Base-by-base conservation (phyloP, 2,888 invertebrate genomes). In the Ophioninae sp. region DNA sequence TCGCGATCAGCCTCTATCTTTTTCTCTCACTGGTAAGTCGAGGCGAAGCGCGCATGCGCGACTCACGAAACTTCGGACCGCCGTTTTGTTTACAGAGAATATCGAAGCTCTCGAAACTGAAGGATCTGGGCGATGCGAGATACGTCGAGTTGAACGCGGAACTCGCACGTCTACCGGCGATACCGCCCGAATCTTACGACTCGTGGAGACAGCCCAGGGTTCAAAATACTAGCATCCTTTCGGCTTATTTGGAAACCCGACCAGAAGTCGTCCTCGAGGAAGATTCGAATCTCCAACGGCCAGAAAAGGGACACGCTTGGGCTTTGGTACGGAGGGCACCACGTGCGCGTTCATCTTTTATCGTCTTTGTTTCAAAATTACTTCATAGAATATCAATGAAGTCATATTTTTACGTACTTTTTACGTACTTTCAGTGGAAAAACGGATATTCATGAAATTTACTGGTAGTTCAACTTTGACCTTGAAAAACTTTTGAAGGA, bases 181-280 rank as follows among this genome's bases (percentile, higher is more conserved):
- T 72, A 6, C 59, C 81, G n/a, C 13, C 50, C 17, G 82, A 85
- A 68, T 68, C 83, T 2, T 23, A 39, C 17, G 86, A 85, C 30
- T 61, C 74, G 37, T 87, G 87, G 87, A 85, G 23, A 62, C 62
- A 10, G 61, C 81, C 80, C 21, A 79, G 82, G 37, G 73, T 85
- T 41, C 41, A 83, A 23, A 57, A 64, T 13, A 67, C 78, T 2
- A 75, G 70, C 50, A 86, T 86, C 76, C 87, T 87, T 23, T 87
- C 88, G 20, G 88, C 88, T 7, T 89, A 87, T 61, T 79, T 88
- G 37, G 88, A 89, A 30, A 79, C 85, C 8, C 81, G 88, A 73
- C 88, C 87, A 17, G 87, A 88, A 62, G 86, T 87, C n/a, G 84
- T 88, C 7, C 85, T 89, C 37, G 85, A 87, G 21, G 87, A 88